These are phyloP conservation scores for Aeoliscus strigatus DNA, from an alignment of 2,797 vertebrate species.

Conservation along the genomic window DNA sequence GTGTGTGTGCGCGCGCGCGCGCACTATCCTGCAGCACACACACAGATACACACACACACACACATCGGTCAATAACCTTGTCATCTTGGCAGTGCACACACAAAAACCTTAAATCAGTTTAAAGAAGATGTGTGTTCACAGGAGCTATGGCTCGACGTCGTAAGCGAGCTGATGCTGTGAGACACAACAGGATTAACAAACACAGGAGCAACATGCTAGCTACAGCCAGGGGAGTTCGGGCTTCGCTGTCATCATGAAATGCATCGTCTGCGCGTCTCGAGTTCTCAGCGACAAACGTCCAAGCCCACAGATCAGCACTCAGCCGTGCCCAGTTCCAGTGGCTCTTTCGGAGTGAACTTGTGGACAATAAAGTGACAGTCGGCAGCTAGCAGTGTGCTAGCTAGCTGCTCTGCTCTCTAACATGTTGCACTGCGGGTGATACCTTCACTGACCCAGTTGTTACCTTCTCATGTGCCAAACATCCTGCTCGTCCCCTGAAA, in stretches of 20 bases:
- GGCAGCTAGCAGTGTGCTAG: constrained; percentile 43
- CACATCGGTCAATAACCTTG: constrained; percentile 8
- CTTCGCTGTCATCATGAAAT: constrained; percentile 18
- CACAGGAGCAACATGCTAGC: constrained; percentile 54
- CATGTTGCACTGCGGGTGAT: constrained; percentile 48
- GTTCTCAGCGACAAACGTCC: neutral
- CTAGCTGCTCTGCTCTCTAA: constrained; percentile 52
- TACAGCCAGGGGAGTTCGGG: constrained; percentile 45
- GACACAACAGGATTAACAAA: constrained; percentile 44
- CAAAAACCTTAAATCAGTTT: neutral
- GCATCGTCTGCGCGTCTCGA: constrained; percentile 11
- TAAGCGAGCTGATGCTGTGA: no score
- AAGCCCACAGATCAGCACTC: neutral
- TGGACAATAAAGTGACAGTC: constrained; percentile 63
- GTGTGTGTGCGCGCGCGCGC: constrained; percentile 20
- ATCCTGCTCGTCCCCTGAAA: constrained; percentile 27
- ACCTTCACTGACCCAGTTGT: constrained; percentile 3
- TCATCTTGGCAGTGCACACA: constrained; percentile 4
- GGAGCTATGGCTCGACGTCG: no score
- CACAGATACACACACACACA: no score
- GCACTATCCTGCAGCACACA: no score
- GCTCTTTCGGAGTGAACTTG: constrained; percentile 33
- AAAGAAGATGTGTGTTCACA: no score
- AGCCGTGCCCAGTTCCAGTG: neutral
- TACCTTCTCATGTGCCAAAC: constrained; percentile 54